Evolutionary conservation across 2,113 vertebrate species (phyloP).

Genomic region (Polyodon spathula): DNA sequence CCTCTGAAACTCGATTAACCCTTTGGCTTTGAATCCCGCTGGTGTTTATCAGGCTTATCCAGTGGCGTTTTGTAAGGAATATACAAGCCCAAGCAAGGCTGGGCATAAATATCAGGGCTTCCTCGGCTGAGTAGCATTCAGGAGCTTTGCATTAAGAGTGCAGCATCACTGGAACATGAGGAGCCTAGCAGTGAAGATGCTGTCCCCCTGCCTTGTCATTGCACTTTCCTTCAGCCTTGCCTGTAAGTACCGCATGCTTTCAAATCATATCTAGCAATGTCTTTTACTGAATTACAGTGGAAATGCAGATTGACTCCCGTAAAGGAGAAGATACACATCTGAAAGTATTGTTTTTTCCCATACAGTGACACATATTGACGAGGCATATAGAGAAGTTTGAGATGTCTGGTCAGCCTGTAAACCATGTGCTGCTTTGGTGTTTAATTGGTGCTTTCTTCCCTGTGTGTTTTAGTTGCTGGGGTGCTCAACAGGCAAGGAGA

Average conservation of each 20-base stretch:
- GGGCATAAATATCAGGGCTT: neutral
- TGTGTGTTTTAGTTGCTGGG: constrained; percentile 11
- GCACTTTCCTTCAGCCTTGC: neutral
- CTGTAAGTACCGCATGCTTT: constrained; percentile 10
- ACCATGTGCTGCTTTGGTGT: too few species aligned
- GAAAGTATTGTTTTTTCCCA: too few species aligned
- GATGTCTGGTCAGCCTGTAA: too few species aligned
- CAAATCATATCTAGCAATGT: neutral
- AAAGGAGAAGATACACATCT: too few species aligned
- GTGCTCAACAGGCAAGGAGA: fast-evolving
- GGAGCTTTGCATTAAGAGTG: neutral
- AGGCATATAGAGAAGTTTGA: too few species aligned
- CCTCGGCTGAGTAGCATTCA: neutral
- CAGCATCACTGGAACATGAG: constrained; percentile 8
- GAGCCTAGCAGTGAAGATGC: neutral
- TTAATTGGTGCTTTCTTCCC: too few species aligned
- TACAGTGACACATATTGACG: too few species aligned
- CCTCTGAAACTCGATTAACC: constrained; percentile 6
- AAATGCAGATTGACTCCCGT: too few species aligned
- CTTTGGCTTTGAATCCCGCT: constrained; percentile 2
- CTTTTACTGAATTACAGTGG: neutral
- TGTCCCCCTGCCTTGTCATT: neutral
- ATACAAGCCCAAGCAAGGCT: neutral
- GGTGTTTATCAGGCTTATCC: constrained; percentile 4
- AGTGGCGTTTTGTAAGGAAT: neutral